Evolutionary conservation across 2,888 invertebrate genomes (phyloP).

Genomic region (Ophion slaviceki): DNA sequence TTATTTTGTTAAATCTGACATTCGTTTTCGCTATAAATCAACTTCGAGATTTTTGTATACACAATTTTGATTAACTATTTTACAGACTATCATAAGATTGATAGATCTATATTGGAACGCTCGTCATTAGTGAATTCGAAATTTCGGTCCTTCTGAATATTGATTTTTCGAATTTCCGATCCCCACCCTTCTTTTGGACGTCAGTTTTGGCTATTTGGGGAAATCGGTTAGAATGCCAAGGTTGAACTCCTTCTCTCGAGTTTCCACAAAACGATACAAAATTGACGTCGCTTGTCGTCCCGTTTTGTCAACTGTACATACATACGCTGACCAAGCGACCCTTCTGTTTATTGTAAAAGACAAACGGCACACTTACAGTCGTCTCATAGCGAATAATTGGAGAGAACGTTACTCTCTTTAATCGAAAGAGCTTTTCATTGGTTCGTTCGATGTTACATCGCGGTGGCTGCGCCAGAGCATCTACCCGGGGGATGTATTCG

Average conservation of each 20-base stretch:
- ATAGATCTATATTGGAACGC: no score
- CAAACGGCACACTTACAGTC: not conserved
- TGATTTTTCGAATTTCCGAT: no score
- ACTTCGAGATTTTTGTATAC: no score
- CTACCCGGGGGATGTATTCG: slow-evolving; percentile 4
- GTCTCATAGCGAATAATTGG: not conserved
- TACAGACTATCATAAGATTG: no score
- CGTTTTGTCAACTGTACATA: not conserved
- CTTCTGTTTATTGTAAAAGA: not conserved
- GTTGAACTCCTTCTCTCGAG: not conserved
- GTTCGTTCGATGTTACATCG: slow-evolving; percentile 10
- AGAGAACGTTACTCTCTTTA: not conserved
- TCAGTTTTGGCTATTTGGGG: no score
- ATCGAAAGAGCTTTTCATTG: slow-evolving; percentile 30
- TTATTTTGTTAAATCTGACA: no score
- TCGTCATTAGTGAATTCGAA: no score
- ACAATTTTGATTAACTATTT: no score
- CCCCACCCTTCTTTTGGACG: no score
- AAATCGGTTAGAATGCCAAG: not conserved
- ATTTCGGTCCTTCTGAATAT: no score
- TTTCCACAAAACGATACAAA: not conserved
- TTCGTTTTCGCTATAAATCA: no score
- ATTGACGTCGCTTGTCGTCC: not conserved
- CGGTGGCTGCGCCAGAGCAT: slow-evolving; percentile 26
- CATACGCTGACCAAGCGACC: not conserved